Base-by-base conservation (phyloP, 2,113 vertebrate species). In the Polyodon spathula region DNA sequence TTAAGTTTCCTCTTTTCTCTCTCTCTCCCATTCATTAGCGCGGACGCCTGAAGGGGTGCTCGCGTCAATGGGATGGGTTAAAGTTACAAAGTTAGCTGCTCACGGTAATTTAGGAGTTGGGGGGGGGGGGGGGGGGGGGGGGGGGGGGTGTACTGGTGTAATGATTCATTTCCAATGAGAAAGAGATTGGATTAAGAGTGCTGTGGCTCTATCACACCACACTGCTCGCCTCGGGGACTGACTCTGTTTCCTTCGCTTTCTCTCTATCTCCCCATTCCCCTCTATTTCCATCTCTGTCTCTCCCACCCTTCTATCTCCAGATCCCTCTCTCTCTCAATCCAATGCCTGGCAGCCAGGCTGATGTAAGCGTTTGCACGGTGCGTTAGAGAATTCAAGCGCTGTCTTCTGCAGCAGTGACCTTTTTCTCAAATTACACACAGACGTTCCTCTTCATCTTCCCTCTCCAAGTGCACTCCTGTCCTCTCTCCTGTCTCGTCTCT, bases 171-270 rank as follows among this genome's bases (percentile, higher is more conserved):
- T 95, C 93, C 89, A 87, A 89, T 93, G 93, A 94, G 90, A 95
- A 93, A 90, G 89, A 97, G 94, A 97, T 97, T 97, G 95, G 95
- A 98, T 98, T 97, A 97, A 96, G 88, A 94, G 95, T 97, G 97
- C 93, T 97, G 93, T 93, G 88, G 90, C 88, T 88, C 88, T 89
- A 89, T 97, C 94, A 95, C 97, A 92, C 93, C 90, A 92, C 91
- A 91, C 90, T 74, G 78, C 71, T 79, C 90, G 92, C 95, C 94
- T 93, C 85, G 85, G 95, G 95, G 93, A 94, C 81, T 84, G 84
- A 88, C 56, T 61, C 69, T 74, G 65, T 75, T 71, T 76, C 63
- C 76, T 61, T 71, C 61, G 40, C 56, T 41, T n/a, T 57, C 12
- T 15, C 53, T 42, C 54, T 62, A 42, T 68, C 64, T 69, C 60